phyloP scores from a whole-genome alignment of 2,113 vertebrate genomes.

The Semnornis frantzii region DNA sequence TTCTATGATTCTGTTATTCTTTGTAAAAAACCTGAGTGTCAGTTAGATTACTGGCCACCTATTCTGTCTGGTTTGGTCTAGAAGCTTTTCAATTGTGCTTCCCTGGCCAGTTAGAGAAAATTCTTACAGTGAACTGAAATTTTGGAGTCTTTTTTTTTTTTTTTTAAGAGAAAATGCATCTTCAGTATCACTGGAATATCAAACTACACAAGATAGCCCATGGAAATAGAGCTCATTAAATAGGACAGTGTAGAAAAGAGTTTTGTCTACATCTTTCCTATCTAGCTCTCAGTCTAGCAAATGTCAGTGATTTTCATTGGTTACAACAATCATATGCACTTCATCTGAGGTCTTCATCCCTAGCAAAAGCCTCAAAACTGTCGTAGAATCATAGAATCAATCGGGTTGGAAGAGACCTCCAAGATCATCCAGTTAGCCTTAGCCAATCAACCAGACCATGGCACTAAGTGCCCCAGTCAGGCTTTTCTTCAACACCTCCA shows the following conservation, averaged over 20 bases:
- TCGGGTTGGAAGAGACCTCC: no score
- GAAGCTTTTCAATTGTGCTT: neutral
- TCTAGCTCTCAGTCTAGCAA: neutral
- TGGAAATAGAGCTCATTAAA: neutral
- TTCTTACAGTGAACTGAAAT: neutral
- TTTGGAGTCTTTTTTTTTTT: neutral
- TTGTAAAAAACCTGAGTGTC: no score
- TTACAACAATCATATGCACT: neutral
- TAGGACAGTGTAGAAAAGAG: neutral
- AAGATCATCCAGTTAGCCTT: no score
- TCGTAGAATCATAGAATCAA: neutral
- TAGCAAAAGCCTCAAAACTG: neutral
- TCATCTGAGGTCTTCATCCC: neutral
- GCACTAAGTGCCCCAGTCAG: no score
- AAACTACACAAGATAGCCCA: neutral
- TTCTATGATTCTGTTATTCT: no score
- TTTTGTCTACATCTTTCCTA: neutral
- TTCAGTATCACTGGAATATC: neutral
- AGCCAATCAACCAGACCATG: no score
- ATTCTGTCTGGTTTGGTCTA: no score
- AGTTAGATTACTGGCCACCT: no score
- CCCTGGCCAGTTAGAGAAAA: neutral
- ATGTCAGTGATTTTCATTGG: rapidly evolving
- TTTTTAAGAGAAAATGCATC: neutral
- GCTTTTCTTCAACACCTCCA: no score